Conservation (phyloP, 2,888 invertebrate genomes). For the Limnephilus marmoratus region DNA sequence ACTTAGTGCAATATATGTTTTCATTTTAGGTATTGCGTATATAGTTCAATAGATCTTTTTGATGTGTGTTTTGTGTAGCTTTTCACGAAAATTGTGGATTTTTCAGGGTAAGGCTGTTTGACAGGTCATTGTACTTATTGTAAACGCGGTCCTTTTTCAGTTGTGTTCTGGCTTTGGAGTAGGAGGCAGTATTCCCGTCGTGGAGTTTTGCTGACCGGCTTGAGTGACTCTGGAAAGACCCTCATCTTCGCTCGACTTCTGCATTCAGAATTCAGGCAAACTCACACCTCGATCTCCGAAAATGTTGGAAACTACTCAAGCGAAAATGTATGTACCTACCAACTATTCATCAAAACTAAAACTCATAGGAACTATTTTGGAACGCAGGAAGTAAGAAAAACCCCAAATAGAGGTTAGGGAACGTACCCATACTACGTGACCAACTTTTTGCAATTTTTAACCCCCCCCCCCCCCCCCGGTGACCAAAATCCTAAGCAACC, state of each 20-base stretch:
- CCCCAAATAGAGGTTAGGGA: too few relatives aligned
- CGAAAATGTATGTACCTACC: conserved; percentile 78
- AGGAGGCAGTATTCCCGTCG: conserved; percentile 78
- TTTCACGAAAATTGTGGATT: neutral
- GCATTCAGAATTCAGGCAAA: conserved; percentile 83
- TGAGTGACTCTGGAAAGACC: conserved; percentile 95
- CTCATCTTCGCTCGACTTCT: conserved; percentile 88
- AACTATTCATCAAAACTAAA: neutral
- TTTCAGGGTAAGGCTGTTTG: neutral
- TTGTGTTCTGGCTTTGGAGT: conserved; percentile 80
- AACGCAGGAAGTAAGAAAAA: neutral
- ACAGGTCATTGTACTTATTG: neutral
- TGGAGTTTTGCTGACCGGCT: conserved; percentile 87
- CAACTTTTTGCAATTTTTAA: too few relatives aligned
- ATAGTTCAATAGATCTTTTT: neutral
- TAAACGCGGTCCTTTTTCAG: conserved; percentile 71
- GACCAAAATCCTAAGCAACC: too few relatives aligned
- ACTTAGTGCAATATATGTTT: neutral
- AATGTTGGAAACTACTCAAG: conserved; percentile 84
- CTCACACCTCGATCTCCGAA: conserved; percentile 93
- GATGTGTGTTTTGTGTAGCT: neutral
- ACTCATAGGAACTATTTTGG: neutral
- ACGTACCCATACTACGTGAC: too few relatives aligned
- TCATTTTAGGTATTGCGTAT: neutral
- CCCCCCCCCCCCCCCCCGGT: too few relatives aligned